Percentiles rank a stretch among this genome's conserved stretches.
Evolutionary conservation across 2,113 vertebrate genomes (phyloP).

Genomic region (Rostratula benghalensis): DNA sequence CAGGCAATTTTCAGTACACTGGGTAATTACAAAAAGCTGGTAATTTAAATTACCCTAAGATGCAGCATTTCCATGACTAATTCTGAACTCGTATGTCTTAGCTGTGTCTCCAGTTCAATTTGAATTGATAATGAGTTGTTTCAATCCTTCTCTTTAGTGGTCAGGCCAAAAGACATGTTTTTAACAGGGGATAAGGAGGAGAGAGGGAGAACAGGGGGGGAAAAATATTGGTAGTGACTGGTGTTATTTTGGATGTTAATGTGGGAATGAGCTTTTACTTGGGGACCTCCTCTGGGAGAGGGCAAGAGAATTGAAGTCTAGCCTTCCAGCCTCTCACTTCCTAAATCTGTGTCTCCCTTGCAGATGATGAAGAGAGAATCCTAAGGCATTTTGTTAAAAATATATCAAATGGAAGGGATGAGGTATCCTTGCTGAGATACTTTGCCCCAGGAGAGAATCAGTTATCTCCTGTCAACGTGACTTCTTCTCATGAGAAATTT

Average conservation of each 20-base stretch:
- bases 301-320: neutral
- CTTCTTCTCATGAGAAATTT: neutral
- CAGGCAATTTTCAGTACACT: neutral
- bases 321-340: neutral
- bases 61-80: neutral
- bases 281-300: neutral
- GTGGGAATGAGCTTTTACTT: neutral
- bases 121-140: conserved; percentile 1
- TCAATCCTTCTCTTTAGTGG: neutral
- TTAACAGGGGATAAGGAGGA: neutral
- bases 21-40: neutral
- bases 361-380: neutral
- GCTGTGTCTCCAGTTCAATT: neutral
- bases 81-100: neutral
- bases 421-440: neutral
- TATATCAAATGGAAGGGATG: neutral
- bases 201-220: neutral
- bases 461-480: neutral
- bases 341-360: neutral
- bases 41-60: neutral
- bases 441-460: neutral
- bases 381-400: neutral
- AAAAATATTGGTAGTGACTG: neutral
- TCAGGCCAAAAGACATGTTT: neutral
- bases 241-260: neutral